These are phyloP conservation scores for Meloidogyne chitwoodi DNA, from an alignment of 1,140 invertebrate genomes.

Conservation along the genomic window DNA sequence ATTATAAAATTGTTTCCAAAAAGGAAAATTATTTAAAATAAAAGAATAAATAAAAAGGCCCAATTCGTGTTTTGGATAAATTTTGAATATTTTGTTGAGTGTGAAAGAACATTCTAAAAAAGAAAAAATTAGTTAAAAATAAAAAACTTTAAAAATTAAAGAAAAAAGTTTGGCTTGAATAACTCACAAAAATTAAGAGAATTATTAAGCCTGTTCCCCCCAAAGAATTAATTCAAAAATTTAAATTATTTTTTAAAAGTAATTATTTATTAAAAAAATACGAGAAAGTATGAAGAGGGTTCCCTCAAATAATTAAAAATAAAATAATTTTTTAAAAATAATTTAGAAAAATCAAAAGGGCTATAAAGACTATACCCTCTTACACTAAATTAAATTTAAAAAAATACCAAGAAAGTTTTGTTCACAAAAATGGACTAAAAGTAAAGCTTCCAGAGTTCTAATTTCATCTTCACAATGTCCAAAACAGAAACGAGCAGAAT, in stretches of 20 bases:
- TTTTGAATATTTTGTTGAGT: constrained; percentile 7
- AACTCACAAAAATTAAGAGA: no score
- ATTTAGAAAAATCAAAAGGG: no score
- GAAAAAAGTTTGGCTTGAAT: no score
- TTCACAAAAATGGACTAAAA: constrained; percentile 23
- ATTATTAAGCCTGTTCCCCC: no score
- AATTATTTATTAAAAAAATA: no score
- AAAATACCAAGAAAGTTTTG: constrained; percentile 11
- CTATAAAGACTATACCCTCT: no score
- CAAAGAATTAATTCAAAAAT: no score
- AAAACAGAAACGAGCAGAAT: constrained; percentile 30
- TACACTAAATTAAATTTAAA: neutral
- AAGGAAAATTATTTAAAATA: constrained; percentile 13
- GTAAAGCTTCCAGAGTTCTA: constrained; percentile 25
- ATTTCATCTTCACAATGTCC: constrained; percentile 31
- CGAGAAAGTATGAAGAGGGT: no score
- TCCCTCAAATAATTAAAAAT: no score
- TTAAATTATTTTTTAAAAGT: no score
- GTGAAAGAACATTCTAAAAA: constrained; percentile 19
- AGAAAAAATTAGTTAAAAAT: neutral
- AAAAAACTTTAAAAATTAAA: neutral
- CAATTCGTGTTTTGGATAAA: constrained; percentile 11
- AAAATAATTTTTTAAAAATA: no score
- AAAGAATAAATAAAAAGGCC: neutral
- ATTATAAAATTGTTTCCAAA: constrained; percentile 20